phyloP scores from a whole-genome alignment of 2,888 invertebrate genomes.

The Athetis lepigone region DNA sequence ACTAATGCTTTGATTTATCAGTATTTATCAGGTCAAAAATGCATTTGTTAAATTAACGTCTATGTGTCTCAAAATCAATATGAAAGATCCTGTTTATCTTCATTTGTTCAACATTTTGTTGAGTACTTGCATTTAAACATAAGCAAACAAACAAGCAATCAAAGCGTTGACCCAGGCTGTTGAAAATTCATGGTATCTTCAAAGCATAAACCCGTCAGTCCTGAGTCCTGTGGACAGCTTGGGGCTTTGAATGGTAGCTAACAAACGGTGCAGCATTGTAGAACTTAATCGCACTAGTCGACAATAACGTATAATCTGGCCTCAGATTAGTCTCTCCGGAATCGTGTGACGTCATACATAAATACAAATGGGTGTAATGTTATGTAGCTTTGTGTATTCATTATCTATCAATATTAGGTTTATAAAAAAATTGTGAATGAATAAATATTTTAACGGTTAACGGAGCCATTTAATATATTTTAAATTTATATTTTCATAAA shows the following conservation, averaged over 20 bases:
- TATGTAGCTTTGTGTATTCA: background rate
- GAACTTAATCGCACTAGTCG: conserved; percentile 33
- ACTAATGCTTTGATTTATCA: no score
- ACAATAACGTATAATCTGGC: conserved; percentile 57
- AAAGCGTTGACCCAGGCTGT: background rate
- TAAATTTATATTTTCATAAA: no score
- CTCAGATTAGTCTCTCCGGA: conserved; percentile 51
- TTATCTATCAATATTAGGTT: no score
- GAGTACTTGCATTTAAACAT: background rate
- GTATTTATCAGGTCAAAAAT: no score
- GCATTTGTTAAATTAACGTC: no score
- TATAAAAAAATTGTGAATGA: no score
- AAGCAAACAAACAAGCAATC: background rate
- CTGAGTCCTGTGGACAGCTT: conserved; percentile 18
- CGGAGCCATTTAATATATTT: no score
- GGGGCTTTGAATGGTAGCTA: conserved; percentile 23
- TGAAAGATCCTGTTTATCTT: no score
- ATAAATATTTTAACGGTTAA: no score
- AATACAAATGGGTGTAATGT: conserved; percentile 9
- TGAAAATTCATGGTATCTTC: conserved; percentile 2
- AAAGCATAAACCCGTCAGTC: conserved; percentile 26
- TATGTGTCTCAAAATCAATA: no score
- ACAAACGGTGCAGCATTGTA: conserved; percentile 33
- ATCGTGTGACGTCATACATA: conserved; percentile 10
- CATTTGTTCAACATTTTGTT: no score